phyloP scores from a whole-genome alignment of 2,113 vertebrate species.

The Zingel zingel region DNA sequence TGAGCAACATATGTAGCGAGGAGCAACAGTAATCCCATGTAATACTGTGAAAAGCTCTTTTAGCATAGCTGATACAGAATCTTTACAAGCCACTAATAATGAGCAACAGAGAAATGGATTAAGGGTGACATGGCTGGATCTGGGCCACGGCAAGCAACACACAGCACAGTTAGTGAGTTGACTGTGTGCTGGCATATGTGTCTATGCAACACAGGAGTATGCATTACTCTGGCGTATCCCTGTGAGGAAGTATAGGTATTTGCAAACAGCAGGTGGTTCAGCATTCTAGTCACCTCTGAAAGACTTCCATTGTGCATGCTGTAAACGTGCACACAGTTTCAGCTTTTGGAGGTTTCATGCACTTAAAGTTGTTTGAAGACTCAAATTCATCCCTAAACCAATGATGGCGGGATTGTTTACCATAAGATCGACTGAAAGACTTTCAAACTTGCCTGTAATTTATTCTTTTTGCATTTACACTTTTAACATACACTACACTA shows the following conservation, averaged over 20 bases:
- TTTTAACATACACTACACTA: not conserved
- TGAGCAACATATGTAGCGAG: constrained; percentile 61
- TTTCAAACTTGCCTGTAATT: not conserved
- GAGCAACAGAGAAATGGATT: constrained; percentile 74
- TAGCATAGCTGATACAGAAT: constrained; percentile 71
- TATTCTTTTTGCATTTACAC: not conserved
- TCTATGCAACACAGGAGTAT: constrained; percentile 8
- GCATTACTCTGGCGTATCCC: constrained; percentile 19
- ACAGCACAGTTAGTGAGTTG: constrained; percentile 35
- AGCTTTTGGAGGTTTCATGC: not conserved
- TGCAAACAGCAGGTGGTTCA: constrained; percentile 36
- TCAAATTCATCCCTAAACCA: not conserved
- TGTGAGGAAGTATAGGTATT: constrained; percentile 24
- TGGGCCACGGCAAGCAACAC: constrained; percentile 53
- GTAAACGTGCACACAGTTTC: not conserved
- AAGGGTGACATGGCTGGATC: constrained; percentile 61
- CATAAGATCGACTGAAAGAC: not conserved
- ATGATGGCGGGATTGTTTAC: constrained; percentile 1
- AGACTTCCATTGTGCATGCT: not conserved
- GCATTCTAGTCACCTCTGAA: constrained; percentile 19
- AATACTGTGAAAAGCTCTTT: constrained; percentile 74
- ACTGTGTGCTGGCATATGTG: constrained; percentile 20
- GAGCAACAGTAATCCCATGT: constrained; percentile 73
- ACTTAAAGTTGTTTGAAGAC: not conserved
- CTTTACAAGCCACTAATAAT: constrained; percentile 76